Evolutionary conservation across 2,888 invertebrate genomes (phyloP), one percentile per base, ranked within the genome.

Genomic region (Drosophila dives): DNA sequence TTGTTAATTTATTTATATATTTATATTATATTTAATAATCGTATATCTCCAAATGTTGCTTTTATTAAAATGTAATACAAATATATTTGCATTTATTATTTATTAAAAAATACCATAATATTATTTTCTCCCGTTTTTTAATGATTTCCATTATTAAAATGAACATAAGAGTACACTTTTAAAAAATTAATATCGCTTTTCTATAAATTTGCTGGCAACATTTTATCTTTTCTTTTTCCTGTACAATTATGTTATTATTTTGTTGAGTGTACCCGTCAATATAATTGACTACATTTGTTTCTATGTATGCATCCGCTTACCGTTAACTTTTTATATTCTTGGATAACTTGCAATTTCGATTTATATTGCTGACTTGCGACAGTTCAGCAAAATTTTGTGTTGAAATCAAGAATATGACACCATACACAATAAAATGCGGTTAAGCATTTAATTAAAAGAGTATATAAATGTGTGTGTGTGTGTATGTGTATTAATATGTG

Each of bases 321-420:
- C 12, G 7, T 3, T 36, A 38, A 56, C 42, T 34, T 51, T 54
- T 54, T 72, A 20, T 60, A 54, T 58, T 68, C 71, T 72, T 74
- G 23, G 6, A 26, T 26, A 20, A 42, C n/a, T 32, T 75, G 75
- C 70, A 64, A 58, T 72, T 67, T 60, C 6, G 51, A 12, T 54
- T 68, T 54, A 60, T 59, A 72, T 33, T 69, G 77, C 77, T 76
- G 77, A 77, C 69, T 60, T 26, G 51, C 55, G 55, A 17, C 74
- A 69, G 55, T 69, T 77, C 42, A 51, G 62, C 58, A 49, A 40
- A 65, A 63, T 51, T 68, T 62, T 69, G 20, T 77, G 77, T 77
- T 55, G 77, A 73, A 77, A 55, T 69, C 15, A 11, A 26, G 68
- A 69, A 76, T 40, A 62, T 51, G 77, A 76, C 74, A 76, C 76